Evolutionary conservation across 1,140 invertebrate genomes (phyloP).

Genomic region (Drosophila pallidifrons): DNA sequence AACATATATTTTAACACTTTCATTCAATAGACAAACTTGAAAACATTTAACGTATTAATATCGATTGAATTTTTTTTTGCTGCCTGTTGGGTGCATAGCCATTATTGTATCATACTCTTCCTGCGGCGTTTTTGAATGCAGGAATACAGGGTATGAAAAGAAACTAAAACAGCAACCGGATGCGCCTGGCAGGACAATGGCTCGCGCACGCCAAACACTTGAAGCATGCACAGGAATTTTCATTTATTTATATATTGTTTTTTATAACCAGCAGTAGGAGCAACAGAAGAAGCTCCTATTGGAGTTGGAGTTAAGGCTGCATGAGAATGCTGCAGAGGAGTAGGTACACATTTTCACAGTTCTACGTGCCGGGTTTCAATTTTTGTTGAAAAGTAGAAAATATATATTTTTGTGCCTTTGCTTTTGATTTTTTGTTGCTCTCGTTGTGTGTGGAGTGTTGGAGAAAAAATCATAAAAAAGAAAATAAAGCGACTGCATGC

Average conservation of each 20-base stretch:
- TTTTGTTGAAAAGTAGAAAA: conserved; percentile 78
- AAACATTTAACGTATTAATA: too few species aligned
- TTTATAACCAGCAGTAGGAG: conserved; percentile 66
- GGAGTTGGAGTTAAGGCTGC: conserved; percentile 19
- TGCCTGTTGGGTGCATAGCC: too few species aligned
- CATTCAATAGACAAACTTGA: too few species aligned
- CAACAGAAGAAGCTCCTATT: not conserved
- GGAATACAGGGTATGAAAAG: conserved; percentile 7
- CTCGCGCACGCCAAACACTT: conserved; percentile 80
- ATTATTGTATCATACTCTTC: not conserved
- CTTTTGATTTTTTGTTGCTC: conserved; percentile 7
- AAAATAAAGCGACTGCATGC: conserved; percentile 76
- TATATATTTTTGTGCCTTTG: conserved; percentile 43
- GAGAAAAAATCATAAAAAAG: conserved; percentile 61
- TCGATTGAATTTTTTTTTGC: too few species aligned
- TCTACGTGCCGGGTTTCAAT: conserved; percentile 75
- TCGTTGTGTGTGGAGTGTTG: conserved; percentile 4
- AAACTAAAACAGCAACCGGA: conserved; percentile 66
- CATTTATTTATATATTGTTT: conserved; percentile 84
- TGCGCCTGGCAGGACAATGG: conserved; percentile 77
- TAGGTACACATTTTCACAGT: conserved; percentile 64
- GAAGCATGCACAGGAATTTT: conserved; percentile 83
- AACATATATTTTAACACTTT: too few species aligned
- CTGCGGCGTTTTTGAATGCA: not conserved
- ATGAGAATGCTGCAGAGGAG: conserved; percentile 9